A percentile compares a stretch with the other conserved stretches of the same genome.
These are phyloP conservation scores for Tympanoctomys barrerae DNA, from an alignment of 2,797 vertebrate species.

Conservation along the genomic window DNA sequence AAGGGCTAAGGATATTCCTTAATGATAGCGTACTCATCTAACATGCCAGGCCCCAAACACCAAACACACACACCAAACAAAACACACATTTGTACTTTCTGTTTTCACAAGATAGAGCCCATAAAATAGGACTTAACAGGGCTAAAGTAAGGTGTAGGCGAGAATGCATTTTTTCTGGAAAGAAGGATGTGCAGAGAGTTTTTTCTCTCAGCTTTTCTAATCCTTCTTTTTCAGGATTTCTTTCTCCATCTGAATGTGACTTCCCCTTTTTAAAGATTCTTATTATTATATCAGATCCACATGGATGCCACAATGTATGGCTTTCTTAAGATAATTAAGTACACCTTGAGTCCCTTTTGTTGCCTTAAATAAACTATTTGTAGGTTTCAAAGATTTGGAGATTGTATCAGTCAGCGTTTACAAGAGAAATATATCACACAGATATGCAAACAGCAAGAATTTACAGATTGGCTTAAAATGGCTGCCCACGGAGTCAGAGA, in stretches of 20 bases:
- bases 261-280: background rate
- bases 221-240: too few relatives aligned
- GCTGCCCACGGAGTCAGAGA: background rate
- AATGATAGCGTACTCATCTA: background rate
- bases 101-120: background rate
- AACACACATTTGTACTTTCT: background rate
- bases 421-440: background rate
- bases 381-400: background rate
- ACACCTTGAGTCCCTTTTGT: background rate
- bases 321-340: background rate
- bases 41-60: background rate
- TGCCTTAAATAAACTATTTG: too few relatives aligned
- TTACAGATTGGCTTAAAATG: background rate
- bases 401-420: background rate
- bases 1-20: background rate
- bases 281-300: background rate
- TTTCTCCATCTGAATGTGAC: background rate
- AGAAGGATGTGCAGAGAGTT: background rate
- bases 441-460: background rate
- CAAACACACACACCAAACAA: background rate
- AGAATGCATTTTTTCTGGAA: background rate
- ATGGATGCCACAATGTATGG: background rate
- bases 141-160: background rate
- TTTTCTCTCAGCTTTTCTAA: background rate
- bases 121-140: fast-evolving